Conservation (phyloP, 2,888 invertebrate species). For the Quadroppia sp. region DNA sequence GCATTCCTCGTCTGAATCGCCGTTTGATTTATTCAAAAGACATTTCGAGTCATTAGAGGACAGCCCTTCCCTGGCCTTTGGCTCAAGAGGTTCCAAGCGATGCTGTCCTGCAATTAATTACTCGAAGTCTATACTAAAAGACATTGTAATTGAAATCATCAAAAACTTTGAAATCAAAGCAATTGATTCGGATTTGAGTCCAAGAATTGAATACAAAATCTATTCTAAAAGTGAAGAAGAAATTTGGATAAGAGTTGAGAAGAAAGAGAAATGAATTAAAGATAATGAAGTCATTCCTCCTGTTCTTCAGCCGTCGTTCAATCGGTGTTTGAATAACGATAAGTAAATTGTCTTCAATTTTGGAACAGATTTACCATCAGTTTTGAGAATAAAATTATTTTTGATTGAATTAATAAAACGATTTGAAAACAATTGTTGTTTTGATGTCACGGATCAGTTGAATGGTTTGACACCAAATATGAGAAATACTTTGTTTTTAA, state of each 20-base stretch:
- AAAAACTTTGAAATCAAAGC: neutral
- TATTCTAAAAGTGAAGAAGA: conserved; percentile 5
- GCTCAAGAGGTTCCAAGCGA: neutral
- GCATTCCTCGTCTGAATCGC: neutral
- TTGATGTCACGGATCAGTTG: too few species aligned
- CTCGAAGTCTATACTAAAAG: neutral
- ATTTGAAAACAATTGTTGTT: too few species aligned
- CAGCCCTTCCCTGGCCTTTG: neutral
- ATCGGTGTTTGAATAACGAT: too few species aligned
- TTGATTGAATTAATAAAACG: too few species aligned
- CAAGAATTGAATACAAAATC: neutral
- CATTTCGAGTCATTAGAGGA: neutral
- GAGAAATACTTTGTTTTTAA: too few species aligned
- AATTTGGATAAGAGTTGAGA: neutral
- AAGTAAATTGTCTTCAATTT: too few species aligned
- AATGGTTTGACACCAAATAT: too few species aligned
- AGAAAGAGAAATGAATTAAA: too few species aligned
- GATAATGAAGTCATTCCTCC: too few species aligned
- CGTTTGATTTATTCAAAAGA: neutral
- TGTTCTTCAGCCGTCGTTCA: too few species aligned
- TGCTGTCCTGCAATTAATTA: conserved; percentile 12
- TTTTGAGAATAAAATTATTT: too few species aligned
- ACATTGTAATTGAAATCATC: neutral
- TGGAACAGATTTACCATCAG: too few species aligned
- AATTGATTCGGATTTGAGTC: neutral